Conservation (phyloP, 2,113 vertebrate species). For the Carassius gibelio region DNA sequence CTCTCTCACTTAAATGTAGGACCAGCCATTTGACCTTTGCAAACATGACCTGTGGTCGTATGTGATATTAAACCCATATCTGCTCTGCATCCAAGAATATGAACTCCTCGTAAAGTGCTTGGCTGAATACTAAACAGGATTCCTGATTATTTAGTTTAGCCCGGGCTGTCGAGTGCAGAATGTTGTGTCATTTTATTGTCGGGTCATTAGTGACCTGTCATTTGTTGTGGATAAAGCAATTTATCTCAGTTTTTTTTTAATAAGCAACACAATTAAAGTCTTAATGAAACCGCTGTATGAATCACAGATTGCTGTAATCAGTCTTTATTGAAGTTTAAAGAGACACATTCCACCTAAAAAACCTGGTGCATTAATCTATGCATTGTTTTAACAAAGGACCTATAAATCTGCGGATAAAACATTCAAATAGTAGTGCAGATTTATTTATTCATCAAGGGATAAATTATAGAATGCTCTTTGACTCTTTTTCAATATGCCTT, state of each 20-base stretch:
- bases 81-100: constrained; percentile 37
- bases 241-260: constrained; percentile 41
- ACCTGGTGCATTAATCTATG: not conserved
- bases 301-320: constrained; percentile 37
- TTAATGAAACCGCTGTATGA: constrained; percentile 42
- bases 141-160: constrained; percentile 14
- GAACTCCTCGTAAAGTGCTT: constrained; percentile 45
- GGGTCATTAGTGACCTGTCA: constrained; percentile 39
- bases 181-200: constrained; percentile 42
- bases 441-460: not conserved
- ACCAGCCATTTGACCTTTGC: not conserved
- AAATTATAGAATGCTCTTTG: not conserved
- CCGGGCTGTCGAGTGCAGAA: constrained; percentile 2
- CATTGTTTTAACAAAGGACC: not conserved
- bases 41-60: constrained; percentile 19
- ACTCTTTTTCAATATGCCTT: not conserved
- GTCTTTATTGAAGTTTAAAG: constrained; percentile 36
- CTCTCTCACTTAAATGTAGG: not conserved
- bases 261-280: constrained; percentile 42
- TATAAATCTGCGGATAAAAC: not conserved
- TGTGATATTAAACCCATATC: not conserved
- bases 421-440: constrained; percentile 17
- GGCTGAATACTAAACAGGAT: constrained; percentile 22
- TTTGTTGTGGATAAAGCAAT: constrained; percentile 24
- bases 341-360: not conserved